Evolutionary conservation across 2,888 invertebrate genomes (phyloP).

Genomic region (Drosophila mayaguana): DNA sequence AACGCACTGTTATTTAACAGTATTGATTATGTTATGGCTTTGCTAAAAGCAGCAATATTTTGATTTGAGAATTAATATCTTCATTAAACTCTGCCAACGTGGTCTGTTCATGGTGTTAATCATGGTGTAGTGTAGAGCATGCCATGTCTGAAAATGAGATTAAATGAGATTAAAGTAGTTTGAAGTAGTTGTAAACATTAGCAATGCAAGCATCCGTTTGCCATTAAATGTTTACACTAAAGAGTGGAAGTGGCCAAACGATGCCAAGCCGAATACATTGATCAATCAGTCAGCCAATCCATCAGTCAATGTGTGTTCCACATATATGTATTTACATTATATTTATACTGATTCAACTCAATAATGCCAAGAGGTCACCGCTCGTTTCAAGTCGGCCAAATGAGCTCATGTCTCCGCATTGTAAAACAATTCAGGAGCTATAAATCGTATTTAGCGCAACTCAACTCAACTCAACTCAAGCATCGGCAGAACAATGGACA

Average conservation of each 20-base stretch:
- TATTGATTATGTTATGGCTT: too few relatives aligned
- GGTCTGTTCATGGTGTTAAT: neutral
- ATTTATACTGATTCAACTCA: neutral
- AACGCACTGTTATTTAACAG: too few relatives aligned
- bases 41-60: too few relatives aligned
- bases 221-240: neutral
- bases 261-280: neutral
- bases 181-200: neutral
- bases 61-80: neutral
- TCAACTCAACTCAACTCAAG: constrained; percentile 25
- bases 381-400: constrained; percentile 32
- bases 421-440: constrained; percentile 47
- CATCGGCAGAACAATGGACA: constrained; percentile 50
- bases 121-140: neutral
- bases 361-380: constrained; percentile 56
- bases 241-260: neutral
- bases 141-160: neutral
- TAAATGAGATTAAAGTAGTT: neutral
- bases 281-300: neutral
- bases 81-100: neutral
- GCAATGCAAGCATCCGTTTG: neutral
- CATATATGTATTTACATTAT: neutral
- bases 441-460: constrained; percentile 63
- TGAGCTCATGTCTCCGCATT: constrained; percentile 59
- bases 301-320: neutral